Conservation (phyloP, 2,888 invertebrate species). For the Esperia sulphurella region DNA sequence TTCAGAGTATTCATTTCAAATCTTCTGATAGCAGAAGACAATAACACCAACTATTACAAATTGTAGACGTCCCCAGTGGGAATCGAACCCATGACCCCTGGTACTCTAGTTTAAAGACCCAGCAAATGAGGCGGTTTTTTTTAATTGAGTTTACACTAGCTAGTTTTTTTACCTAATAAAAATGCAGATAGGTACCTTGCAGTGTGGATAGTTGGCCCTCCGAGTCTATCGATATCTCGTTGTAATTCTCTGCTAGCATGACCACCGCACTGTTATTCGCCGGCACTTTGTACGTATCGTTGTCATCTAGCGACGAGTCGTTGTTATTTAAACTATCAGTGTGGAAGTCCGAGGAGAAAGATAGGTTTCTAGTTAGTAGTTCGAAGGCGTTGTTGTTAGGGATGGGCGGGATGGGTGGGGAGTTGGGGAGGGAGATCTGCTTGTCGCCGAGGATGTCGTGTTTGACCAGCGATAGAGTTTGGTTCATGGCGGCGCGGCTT, state of each 20-base stretch:
- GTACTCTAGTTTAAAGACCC: too few species aligned
- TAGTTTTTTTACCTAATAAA: neutral
- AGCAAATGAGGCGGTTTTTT: too few species aligned
- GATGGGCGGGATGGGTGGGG: slow-evolving; percentile 30
- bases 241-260: slow-evolving; percentile 64
- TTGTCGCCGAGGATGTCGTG: slow-evolving; percentile 62
- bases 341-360: slow-evolving; percentile 72
- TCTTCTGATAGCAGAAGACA: too few species aligned
- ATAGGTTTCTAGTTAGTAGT: slow-evolving; percentile 65
- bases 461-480: slow-evolving; percentile 64
- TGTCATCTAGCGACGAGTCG: slow-evolving; percentile 43
- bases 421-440: slow-evolving; percentile 35
- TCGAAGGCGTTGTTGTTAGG: slow-evolving; percentile 65
- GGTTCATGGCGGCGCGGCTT: slow-evolving; percentile 60
- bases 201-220: slow-evolving; percentile 69
- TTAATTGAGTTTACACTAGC: too few species aligned
- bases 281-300: slow-evolving; percentile 72
- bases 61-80: too few species aligned
- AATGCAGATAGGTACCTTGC: slow-evolving; percentile 48
- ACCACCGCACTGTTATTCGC: slow-evolving; percentile 60
- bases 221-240: slow-evolving; percentile 69
- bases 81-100: too few species aligned
- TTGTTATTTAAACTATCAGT: slow-evolving; percentile 75
- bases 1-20: too few species aligned
- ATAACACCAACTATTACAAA: too few species aligned